These are phyloP conservation scores for Lophura nycthemera DNA, from an alignment of 2,113 vertebrate species.

Conservation along the genomic window DNA sequence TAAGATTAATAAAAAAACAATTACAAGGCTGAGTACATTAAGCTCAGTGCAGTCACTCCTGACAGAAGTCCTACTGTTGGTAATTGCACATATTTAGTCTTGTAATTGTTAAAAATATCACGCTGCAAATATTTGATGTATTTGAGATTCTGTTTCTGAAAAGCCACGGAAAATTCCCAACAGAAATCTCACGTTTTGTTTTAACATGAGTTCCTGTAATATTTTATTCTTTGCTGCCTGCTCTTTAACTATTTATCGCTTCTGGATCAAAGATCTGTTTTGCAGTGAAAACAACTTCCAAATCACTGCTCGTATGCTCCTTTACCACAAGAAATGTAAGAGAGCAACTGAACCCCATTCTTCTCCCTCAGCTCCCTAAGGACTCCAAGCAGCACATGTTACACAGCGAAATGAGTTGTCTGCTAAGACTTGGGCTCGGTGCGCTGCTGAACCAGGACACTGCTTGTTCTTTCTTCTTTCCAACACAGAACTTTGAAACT, in stretches of 20 bases:
- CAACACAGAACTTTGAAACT: neutral
- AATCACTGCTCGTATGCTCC: neutral
- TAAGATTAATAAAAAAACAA: conserved; percentile 49
- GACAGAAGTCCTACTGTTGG: conserved; percentile 11
- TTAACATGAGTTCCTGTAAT: neutral
- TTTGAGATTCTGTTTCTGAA: conserved; percentile 14
- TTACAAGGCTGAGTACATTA: conserved; percentile 62
- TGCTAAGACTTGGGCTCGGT: neutral
- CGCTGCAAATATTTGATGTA: neutral
- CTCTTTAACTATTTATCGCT: conserved; percentile 15
- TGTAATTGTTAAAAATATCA: conserved; percentile 51
- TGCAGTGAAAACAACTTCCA: conserved; percentile 26
- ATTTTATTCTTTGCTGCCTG: conserved; percentile 7
- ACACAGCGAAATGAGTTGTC: neutral
- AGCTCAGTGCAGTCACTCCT: conserved; percentile 35
- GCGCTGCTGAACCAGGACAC: neutral
- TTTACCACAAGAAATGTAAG: neutral
- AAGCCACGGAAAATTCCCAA: conserved; percentile 7
- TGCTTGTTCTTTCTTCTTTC: neutral
- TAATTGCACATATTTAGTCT: conserved; percentile 36
- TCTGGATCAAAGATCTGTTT: conserved; percentile 36
- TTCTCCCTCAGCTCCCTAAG: neutral
- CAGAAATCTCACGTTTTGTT: conserved; percentile 7
- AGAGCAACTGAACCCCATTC: neutral
- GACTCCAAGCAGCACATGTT: neutral